Percentiles rank a stretch among this genome's conserved stretches.
These are phyloP conservation scores for Cettia cetti DNA, from an alignment of 2,113 vertebrate genomes.

Conservation along the genomic window DNA sequence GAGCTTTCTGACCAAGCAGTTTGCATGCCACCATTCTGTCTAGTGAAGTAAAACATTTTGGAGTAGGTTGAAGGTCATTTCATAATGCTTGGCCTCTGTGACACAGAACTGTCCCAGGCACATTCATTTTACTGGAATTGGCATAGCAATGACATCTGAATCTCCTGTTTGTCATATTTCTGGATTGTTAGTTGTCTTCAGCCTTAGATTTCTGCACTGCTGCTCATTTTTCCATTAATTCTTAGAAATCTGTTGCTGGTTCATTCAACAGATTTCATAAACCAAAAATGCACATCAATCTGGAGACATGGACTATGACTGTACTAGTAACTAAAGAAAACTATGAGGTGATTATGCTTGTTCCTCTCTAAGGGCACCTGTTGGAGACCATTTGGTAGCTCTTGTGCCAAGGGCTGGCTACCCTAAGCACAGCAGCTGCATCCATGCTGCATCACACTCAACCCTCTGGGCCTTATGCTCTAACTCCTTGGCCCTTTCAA, in stretches of 20 bases:
- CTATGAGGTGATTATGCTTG: not conserved
- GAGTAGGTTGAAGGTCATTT: not conserved
- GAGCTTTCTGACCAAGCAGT: not conserved
- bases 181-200: not conserved
- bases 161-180: not conserved
- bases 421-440: not conserved
- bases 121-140: not conserved
- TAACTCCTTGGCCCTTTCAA: not conserved
- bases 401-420: not conserved
- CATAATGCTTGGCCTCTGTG: not conserved
- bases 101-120: not conserved
- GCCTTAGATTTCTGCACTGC: not conserved
- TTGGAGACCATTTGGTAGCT: not conserved
- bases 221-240: not conserved
- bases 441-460: rapidly evolving
- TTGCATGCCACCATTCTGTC: not conserved
- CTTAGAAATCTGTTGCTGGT: not conserved
- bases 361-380: not conserved
- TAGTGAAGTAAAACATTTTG: not conserved
- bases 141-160: not conserved
- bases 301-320: not conserved
- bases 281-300: not conserved
- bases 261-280: not conserved
- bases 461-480: not conserved
- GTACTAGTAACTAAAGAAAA: not conserved